Conservation (phyloP, 2,888 invertebrate genomes). For the Drosophila mercatorum region DNA sequence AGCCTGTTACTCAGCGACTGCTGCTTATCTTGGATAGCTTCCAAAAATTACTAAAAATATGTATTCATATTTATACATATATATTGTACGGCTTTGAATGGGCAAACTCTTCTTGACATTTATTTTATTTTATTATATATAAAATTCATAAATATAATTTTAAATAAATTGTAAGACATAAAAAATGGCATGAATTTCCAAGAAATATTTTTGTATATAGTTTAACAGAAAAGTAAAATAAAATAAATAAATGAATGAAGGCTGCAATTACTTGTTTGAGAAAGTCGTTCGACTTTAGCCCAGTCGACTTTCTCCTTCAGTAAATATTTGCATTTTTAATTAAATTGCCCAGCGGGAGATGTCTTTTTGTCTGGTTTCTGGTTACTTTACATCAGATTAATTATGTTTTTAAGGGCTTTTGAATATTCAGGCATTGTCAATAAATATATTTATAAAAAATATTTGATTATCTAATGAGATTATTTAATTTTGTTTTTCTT, state of each 20-base stretch:
- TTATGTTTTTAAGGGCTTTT: not conserved
- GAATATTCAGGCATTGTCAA: not conserved
- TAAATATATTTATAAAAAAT: constrained; percentile 1
- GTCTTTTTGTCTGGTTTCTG: not conserved
- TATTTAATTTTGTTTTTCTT: not conserved
- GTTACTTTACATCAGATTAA: not conserved
- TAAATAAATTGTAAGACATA: too few relatives aligned
- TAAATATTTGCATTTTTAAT: constrained; percentile 34
- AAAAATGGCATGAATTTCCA: not conserved
- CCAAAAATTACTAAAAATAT: not conserved
- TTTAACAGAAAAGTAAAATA: not conserved
- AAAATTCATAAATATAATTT: too few relatives aligned
- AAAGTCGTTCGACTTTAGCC: constrained; percentile 28
- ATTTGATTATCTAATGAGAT: constrained; percentile 3
- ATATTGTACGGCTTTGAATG: not conserved
- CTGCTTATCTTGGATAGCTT: not conserved
- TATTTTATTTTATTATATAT: not conserved
- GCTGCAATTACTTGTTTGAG: constrained; percentile 15
- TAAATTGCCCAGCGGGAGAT: not conserved
- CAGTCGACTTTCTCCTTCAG: constrained; percentile 41
- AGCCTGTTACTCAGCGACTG: constrained; percentile 11
- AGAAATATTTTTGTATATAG: not conserved
- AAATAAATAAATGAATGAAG: constrained; percentile 1
- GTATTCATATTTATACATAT: not conserved
- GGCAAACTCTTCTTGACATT: not conserved